Base-by-base conservation (phyloP, 2,113 vertebrate species). In the Thalassarche chlororhynchos region DNA sequence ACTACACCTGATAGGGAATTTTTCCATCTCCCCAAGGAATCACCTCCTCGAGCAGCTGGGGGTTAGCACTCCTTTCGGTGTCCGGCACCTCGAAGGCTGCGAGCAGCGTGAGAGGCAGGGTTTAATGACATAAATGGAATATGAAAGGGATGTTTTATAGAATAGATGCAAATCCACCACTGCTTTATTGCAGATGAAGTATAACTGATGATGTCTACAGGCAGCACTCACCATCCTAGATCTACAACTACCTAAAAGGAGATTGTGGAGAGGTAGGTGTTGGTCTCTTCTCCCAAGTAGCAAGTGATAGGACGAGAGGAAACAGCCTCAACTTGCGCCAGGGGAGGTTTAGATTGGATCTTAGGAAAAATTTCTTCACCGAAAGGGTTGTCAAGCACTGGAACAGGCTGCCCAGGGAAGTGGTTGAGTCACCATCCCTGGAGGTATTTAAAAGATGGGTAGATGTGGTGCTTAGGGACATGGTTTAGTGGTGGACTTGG, bases 191-290 rank as follows among this genome's bases (percentile, higher is more conserved):
- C 31, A 65, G 32, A 11, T 44, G 19, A 77, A 64, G 26, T 51
- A 7, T 44, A 57, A 51, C 19, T 46, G 47, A 25, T 26, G 36
- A 29, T 32, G 38, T 10, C 44, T 32, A 17, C 55, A 31, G 42
- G 54, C 36, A 89, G 40, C 36, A 34, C 28, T 55, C 8, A 1
- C 75, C 4, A 1, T 10, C 40, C 40, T 75, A 69, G 36, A 23
- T 38, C 54, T 49, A 29, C 40, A 69, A 2, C 54, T 62, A 16
- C n/a, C 47, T 49, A 5, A 16, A 57, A 32, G 26, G 47, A 61
- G n/a, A 26, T 4, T 14, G 40, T 13, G 38, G 23, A 0, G 0
- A 57, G 55, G 42, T 28, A 12, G 36, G 17, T 1, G 28, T 34
- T 1, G 2, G 23, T 34, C 25, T 76, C 26, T 82, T 51, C 23